Evolutionary conservation across 2,888 invertebrate genomes (phyloP).

Genomic region (Stegophylla sp.): DNA sequence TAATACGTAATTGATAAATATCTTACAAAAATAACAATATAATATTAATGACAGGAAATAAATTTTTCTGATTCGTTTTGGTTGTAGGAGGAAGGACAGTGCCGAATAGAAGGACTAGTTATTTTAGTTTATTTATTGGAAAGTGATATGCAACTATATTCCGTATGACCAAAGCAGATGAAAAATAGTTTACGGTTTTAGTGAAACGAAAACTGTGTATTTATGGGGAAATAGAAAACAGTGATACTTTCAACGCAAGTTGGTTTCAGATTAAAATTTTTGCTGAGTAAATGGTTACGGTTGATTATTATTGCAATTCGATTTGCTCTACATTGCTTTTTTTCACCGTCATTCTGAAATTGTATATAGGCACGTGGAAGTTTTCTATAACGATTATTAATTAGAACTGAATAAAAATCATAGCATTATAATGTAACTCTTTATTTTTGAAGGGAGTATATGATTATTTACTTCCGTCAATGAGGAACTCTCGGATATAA

Average conservation of each 20-base stretch:
- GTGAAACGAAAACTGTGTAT: conserved; percentile 7
- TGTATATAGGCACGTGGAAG: conserved; percentile 20
- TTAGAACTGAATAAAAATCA: conserved; percentile 17
- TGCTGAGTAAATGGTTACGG: conserved; percentile 42
- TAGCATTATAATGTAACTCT: not conserved
- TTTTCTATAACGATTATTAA: conserved; percentile 14
- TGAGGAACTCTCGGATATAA: not conserved
- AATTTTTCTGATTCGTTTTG: conserved; percentile 43
- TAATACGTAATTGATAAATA: too few relatives aligned
- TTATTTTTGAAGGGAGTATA: conserved; percentile 18
- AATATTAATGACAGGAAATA: conserved; percentile 20
- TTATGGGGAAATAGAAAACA: conserved; percentile 31
- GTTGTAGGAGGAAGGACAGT: conserved; percentile 7
- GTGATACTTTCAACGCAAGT: conserved; percentile 42
- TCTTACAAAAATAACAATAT: not conserved
- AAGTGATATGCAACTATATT: conserved; percentile 28
- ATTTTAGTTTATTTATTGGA: conserved; percentile 45
- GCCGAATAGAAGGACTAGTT: not conserved
- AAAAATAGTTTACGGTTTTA: conserved; percentile 1
- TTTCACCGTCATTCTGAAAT: conserved; percentile 20
- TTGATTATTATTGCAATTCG: conserved; percentile 49
- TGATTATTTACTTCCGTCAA: not conserved
- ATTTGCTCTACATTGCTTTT: conserved; percentile 56
- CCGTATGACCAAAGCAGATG: conserved; percentile 39
- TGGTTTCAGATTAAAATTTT: conserved; percentile 33